Evolutionary conservation across 92 coral and sea anemone species (phyloP), one percentile per base, ranked within the genome.

Genomic region (Zoanthus sociatus): DNA sequence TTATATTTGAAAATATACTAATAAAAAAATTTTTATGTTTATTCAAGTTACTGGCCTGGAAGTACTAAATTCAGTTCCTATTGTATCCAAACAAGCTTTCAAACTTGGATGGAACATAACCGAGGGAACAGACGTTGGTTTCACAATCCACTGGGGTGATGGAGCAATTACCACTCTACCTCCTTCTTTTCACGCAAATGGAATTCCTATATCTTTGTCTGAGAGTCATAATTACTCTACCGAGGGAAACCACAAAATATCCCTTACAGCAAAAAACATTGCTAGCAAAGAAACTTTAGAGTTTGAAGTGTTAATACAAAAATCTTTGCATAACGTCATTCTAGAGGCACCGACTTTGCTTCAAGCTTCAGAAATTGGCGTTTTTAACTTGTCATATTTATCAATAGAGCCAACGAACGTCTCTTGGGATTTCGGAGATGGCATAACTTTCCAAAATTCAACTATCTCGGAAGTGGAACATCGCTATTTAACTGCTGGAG

Each of bases 381-480:
- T 46, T 45, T 81, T 81, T 67, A 50, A 81, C 20, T 46, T 81
- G 46, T 81, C 85, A 4, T 47, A 63, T 81, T 48, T 53, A 30
- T 66, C 75, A 53, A 81, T 81, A 81, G 61, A 81, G 9, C 85
- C 85, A 16, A 13, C 66, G 54, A 81, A 81, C 26, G 53, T 81
- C 14, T 64, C 85, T 0, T 81, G 85, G 85, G 26, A 67, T 45
- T 81, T 81, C 66, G 85, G 76, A 45, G 21, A 44, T 81, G 85
- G 75, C 32, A 6, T 15, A 11, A 5, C 48, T 0, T 81, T 81
- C 47, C 85, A 55, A 12, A 66, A 64, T 12, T 10, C 73, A 32
- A 63, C 44, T 47, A 46, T 26, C 20, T 45, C 44, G 16, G 21
- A 18, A 20, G 47, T 81, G 4, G 20, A 17, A 1, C 67, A 64